A percentile compares a stretch with the other conserved stretches of the same genome.
phyloP scores from a whole-genome alignment of 2,113 vertebrate genomes.

The Crotalus helleri region DNA sequence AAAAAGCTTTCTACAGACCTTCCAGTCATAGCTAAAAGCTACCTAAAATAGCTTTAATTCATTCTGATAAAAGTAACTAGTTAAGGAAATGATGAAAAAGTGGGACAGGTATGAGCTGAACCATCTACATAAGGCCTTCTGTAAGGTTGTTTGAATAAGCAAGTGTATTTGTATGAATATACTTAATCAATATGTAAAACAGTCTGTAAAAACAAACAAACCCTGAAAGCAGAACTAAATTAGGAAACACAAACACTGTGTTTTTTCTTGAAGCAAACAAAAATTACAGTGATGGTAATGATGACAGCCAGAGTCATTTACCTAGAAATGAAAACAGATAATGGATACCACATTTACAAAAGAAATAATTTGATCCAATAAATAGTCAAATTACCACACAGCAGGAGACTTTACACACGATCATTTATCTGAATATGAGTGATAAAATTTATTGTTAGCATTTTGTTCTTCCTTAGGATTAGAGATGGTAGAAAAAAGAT shows the following conservation, averaged over 20 bases:
- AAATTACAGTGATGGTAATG: background rate
- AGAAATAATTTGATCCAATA: background rate
- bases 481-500: background rate
- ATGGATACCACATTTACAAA: background rate
- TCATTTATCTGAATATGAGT: background rate
- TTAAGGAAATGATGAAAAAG: background rate
- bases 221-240: background rate
- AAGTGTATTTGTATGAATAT: background rate
- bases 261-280: background rate
- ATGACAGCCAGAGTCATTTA: background rate
- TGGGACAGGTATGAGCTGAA: background rate
- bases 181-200: background rate
- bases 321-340: background rate
- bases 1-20: background rate
- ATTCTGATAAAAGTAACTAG: background rate
- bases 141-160: background rate
- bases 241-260: background rate
- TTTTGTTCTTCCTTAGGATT: background rate
- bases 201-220: background rate
- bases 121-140: background rate
- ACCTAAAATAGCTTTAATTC: background rate
- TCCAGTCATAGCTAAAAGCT: background rate
- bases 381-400: background rate
- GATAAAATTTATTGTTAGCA: background rate
- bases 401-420: background rate